Evolutionary conservation across 1,140 invertebrate genomes (phyloP).

Genomic region (Magallana angulata): DNA sequence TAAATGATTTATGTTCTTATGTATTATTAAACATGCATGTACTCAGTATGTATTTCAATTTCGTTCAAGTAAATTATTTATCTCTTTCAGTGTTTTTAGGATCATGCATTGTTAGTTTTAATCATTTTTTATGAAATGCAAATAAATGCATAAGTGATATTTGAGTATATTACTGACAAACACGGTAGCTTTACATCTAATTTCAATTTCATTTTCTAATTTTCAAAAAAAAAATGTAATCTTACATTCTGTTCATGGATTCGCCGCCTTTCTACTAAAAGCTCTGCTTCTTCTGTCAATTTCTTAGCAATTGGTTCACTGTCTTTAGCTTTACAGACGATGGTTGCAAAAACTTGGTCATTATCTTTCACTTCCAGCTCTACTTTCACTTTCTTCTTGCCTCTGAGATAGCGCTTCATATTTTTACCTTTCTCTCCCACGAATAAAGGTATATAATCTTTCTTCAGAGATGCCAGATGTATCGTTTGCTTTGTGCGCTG

Average conservation of each 20-base stretch:
- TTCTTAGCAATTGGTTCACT: neutral
- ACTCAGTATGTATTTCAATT: no score
- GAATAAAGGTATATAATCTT: constrained; percentile 30
- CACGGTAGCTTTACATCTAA: no score
- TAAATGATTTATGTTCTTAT: no score
- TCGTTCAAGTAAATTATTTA: no score
- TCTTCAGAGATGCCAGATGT: constrained; percentile 23
- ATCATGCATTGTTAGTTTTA: no score
- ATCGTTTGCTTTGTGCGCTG: constrained; percentile 7
- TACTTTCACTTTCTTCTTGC: constrained; percentile 45
- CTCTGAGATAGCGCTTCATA: constrained; percentile 24
- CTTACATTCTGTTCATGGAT: constrained; percentile 42
- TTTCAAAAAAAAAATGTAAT: no score
- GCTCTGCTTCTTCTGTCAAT: constrained; percentile 14
- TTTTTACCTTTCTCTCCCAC: neutral
- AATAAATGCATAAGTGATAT: no score
- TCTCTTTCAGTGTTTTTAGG: no score
- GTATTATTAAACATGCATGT: no score
- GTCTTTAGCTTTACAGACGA: constrained; percentile 31
- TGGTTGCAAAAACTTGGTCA: constrained; percentile 21
- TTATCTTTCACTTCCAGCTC: constrained; percentile 4
- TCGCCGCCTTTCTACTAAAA: constrained; percentile 22
- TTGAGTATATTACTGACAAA: no score
- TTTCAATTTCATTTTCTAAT: no score
- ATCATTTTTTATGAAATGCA: no score